Base-by-base conservation (phyloP, 23 tunicate species). In the Clavelina lepadiformis region DNA sequence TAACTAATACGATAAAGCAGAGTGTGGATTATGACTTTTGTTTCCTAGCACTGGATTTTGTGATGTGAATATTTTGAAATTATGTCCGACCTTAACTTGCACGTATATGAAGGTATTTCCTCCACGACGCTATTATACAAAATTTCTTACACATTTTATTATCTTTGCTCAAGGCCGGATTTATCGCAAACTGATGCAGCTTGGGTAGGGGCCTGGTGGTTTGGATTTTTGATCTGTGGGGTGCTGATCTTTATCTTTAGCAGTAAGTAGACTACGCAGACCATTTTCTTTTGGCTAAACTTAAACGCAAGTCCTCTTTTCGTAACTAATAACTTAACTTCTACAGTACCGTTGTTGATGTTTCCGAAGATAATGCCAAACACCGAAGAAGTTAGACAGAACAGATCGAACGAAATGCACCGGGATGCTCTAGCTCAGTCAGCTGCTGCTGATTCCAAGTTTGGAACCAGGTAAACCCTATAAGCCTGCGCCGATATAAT, bases 201-300 rank as follows among this genome's bases (percentile, higher is more conserved):
- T 21, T 80, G 86, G 86, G 52, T 80, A 15, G 86, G 86, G 2
- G 86, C 86, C 2, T 80, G 86, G 86, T 80, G 86, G 86, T 21
- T 72, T 18, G 86, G 86, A 22, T 80, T 70, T 44, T 35, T 80
- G 11, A 72, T 61, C 1, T 61, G 86, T 35, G 86, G 86, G 20
- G 2, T 61, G 21, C 36, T 80, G n/a, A 31, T 80, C 2, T 30
- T 63, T 5, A 24, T 80, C 15, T 38, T 61, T 1, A 66, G 72
- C 35, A 57, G 72, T 66, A 46, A 66, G 72, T 46, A 36, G 21
- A 6, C 25, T 13, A 20, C 21, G 22, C n/a, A 20, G 22, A 53
- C 22, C 6, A 53, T 6, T 53, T 20, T 11, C 18, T 11, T 13
- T 53, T 7, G 22, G 22, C 22, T 53, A 13, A 41, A 41, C 49